These are phyloP conservation scores for Cyanoderma ruficeps DNA, from an alignment of 2,113 vertebrate species.

Conservation along the genomic window DNA sequence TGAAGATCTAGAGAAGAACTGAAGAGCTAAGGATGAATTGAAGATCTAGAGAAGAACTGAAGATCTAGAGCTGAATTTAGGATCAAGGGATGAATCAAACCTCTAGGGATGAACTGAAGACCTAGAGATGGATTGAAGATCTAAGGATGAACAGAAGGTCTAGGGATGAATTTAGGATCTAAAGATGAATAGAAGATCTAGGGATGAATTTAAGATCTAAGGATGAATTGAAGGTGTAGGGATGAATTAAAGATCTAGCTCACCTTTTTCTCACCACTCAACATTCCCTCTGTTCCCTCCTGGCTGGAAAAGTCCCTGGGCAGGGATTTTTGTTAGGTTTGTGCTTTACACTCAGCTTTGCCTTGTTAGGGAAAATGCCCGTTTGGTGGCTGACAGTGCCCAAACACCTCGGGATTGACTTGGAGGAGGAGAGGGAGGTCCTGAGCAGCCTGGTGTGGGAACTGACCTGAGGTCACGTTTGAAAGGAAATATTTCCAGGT, in stretches of 20 bases:
- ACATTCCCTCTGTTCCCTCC: background rate
- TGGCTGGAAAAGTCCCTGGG: background rate
- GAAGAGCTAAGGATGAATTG: background rate
- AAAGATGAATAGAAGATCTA: rapidly evolving
- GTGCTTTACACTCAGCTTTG: background rate
- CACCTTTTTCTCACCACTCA: background rate
- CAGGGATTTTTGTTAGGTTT: background rate
- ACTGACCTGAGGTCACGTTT: background rate
- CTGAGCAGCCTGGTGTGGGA: background rate
- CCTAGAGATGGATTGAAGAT: background rate
- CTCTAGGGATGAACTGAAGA: background rate
- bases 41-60: background rate
- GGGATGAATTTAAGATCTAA: background rate
- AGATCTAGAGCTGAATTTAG: background rate
- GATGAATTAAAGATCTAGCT: background rate
- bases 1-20: background rate
- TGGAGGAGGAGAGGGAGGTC: background rate
- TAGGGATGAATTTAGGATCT: no score
- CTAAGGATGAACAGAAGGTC: background rate
- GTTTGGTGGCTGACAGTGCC: background rate
- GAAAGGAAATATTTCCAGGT: background rate
- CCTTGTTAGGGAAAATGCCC: background rate
- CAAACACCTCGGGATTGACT: background rate
- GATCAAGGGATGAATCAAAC: no score
- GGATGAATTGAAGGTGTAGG: background rate